Conservation (phyloP, 2,797 vertebrate species). For the Poliocrania exsul region DNA sequence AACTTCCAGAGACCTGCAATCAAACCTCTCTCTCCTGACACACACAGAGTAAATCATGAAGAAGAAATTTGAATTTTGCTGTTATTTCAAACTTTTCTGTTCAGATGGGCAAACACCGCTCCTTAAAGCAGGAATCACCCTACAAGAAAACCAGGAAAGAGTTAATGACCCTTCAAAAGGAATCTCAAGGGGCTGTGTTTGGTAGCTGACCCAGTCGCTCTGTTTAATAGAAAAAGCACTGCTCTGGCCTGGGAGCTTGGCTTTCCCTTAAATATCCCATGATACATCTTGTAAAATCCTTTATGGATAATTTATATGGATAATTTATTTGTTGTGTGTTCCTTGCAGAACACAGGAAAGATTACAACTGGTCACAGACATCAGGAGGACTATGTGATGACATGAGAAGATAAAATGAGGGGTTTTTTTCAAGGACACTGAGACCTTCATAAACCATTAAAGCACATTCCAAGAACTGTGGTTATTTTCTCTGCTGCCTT, state of each 20-base stretch:
- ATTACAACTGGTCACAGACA: slow-evolving; percentile 7
- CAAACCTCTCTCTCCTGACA: neutral
- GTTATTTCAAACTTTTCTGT: neutral
- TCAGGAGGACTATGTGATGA: slow-evolving; percentile 1
- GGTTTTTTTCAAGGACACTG: neutral
- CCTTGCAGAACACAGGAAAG: neutral
- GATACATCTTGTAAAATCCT: neutral
- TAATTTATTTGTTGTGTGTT: neutral
- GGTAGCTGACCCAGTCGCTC: neutral
- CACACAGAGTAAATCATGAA: neutral
- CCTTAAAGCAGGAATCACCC: neutral
- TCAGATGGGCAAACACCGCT: neutral
- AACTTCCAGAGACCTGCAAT: neutral
- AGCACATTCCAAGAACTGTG: neutral
- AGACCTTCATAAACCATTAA: slow-evolving; percentile 18
- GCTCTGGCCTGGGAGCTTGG: neutral
- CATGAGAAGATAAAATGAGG: slow-evolving; percentile 22
- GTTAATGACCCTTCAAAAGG: neutral
- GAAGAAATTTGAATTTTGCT: neutral
- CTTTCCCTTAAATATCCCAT: neutral
- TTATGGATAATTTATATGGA: neutral
- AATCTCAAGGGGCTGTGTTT: neutral
- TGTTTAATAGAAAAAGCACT: neutral
- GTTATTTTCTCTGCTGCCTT: neutral
- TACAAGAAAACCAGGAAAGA: neutral